Evolutionary conservation across 2,797 vertebrate species (phyloP).

Genomic region (Enteromius trimaculatus): DNA sequence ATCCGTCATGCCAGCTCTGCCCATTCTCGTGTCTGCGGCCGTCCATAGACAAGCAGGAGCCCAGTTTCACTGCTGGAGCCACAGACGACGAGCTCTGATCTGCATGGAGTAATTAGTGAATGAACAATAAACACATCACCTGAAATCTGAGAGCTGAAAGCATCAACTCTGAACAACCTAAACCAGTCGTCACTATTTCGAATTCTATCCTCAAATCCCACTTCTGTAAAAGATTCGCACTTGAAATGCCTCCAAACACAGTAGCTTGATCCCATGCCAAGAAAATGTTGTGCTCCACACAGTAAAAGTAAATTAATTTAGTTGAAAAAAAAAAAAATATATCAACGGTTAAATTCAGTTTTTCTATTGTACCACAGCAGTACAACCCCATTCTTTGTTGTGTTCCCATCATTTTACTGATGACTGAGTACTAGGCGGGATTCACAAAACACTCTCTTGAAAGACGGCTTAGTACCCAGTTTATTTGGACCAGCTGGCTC

Average conservation of each 20-base stretch:
- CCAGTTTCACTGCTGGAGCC: conserved; percentile 77
- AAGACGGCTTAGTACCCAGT: not conserved
- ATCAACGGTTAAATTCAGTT: not conserved
- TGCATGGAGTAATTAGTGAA: conserved; percentile 25
- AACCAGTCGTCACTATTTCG: not conserved
- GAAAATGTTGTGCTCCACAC: not conserved
- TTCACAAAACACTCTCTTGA: not conserved
- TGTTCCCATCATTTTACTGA: not conserved
- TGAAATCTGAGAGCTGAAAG: not conserved
- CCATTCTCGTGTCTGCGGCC: conserved; percentile 85
- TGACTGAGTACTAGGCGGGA: not conserved
- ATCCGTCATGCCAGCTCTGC: conserved; percentile 90
- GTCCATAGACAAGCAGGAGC: conserved; percentile 87
- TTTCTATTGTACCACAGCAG: not conserved
- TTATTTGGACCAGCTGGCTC: not conserved
- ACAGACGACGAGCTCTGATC: conserved; percentile 69
- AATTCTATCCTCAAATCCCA: not conserved
- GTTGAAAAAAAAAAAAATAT: too few species aligned
- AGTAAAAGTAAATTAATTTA: not conserved
- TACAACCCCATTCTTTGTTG: not conserved
- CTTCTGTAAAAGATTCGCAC: not conserved
- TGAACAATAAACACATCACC: not conserved
- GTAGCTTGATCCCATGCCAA: not conserved
- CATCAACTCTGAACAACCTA: not conserved
- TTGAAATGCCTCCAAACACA: not conserved